These are phyloP conservation scores for Hippoglossus hippoglossus DNA, from an alignment of 2,797 vertebrate species.

Conservation along the genomic window DNA sequence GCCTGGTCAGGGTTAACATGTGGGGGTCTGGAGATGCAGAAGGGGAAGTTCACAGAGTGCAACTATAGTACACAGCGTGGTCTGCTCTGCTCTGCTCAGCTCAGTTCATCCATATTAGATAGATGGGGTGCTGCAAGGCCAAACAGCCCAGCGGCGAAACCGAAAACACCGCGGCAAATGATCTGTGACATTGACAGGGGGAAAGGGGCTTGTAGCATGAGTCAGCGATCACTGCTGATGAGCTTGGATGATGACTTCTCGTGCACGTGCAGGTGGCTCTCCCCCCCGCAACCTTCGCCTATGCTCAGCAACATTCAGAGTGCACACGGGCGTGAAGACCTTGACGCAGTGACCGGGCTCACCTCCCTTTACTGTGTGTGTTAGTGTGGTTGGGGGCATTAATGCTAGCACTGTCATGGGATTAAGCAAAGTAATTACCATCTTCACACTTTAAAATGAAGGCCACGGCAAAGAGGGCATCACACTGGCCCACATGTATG, in stretches of 20 bases:
- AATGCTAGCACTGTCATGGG: neutral
- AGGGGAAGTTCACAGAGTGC: constrained; percentile 31
- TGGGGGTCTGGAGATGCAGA: constrained; percentile 9
- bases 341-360: constrained; percentile 9
- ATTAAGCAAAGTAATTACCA: constrained; percentile 24
- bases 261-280: constrained; percentile 20
- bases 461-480: neutral
- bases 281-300: constrained; percentile 2
- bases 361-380: constrained; percentile 22
- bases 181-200: constrained; percentile 62
- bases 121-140: constrained; percentile 54
- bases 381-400: constrained; percentile 15
- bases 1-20: constrained; percentile 21
- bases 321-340: constrained; percentile 36
- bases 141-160: constrained; percentile 38
- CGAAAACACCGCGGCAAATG: constrained; percentile 52
- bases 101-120: constrained; percentile 62
- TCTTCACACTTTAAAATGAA: neutral
- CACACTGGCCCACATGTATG: neutral
- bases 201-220: constrained; percentile 51
- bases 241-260: constrained; percentile 43
- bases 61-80: constrained; percentile 9
- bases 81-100: constrained; percentile 20
- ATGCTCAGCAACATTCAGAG: constrained; percentile 23
- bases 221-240: constrained; percentile 58